A percentile compares a stretch with the other conserved stretches of the same genome.
Conservation (phyloP, 2,888 invertebrate species). For the Ditula angustiorana region DNA sequence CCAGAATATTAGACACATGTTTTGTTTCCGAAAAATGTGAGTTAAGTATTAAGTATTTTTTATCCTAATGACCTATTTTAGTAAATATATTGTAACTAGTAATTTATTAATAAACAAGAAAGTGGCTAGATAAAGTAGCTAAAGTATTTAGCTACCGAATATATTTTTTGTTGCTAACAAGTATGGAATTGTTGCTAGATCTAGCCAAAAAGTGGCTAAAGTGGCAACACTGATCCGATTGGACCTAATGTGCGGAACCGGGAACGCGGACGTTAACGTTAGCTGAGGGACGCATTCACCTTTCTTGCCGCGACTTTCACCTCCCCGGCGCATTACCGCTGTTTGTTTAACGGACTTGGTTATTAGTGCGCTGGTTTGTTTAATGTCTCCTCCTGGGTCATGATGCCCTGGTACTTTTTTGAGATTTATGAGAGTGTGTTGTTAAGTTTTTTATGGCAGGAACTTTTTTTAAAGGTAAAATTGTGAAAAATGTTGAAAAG, state of each 20-base stretch:
- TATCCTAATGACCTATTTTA: no score
- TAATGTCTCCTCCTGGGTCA: slow-evolving; percentile 15
- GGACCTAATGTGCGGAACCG: slow-evolving; percentile 19
- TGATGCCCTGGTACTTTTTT: slow-evolving; percentile 19
- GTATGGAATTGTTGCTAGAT: no score
- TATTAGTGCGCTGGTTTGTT: slow-evolving; percentile 23
- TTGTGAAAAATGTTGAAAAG: neutral
- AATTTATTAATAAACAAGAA: no score
- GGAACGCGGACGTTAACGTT: slow-evolving; percentile 12
- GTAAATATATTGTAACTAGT: no score
- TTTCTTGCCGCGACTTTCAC: slow-evolving; percentile 13
- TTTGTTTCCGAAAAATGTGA: no score
- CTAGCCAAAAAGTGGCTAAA: no score
- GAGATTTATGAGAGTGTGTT: neutral
- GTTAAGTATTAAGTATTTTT: no score
- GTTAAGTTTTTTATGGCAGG: slow-evolving; percentile 6
- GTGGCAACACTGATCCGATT: no score
- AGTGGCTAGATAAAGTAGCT: no score
- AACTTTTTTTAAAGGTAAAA: neutral
- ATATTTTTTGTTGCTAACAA: no score
- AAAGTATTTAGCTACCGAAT: no score
- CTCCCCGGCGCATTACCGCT: slow-evolving; percentile 5
- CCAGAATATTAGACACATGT: no score
- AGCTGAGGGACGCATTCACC: slow-evolving; percentile 23
- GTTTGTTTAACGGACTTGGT: slow-evolving; percentile 22